phyloP scores from a whole-genome alignment of 1,140 invertebrate species.

The Macrostomum lignano region DNA sequence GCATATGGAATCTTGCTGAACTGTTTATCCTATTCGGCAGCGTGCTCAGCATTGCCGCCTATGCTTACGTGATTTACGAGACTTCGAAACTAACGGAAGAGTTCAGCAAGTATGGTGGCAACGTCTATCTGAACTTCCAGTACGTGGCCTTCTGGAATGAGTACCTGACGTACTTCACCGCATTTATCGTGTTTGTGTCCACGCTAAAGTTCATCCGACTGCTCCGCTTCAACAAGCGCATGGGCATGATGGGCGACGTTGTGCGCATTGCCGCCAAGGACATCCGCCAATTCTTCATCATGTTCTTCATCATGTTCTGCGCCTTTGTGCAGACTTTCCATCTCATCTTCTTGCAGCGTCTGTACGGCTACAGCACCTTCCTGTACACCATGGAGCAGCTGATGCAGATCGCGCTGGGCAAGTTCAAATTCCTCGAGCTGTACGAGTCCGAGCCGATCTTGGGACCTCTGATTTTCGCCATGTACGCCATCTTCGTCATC shows the following conservation, averaged over 20 bases:
- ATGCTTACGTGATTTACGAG: slow-evolving; percentile 21
- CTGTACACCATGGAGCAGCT: slow-evolving; percentile 28
- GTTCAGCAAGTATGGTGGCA: slow-evolving; percentile 28
- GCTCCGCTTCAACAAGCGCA: slow-evolving; percentile 31
- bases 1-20: slow-evolving; percentile 30
- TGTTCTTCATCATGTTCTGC: slow-evolving; percentile 24
- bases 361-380: slow-evolving; percentile 29
- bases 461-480: slow-evolving; percentile 31
- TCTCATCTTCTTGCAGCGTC: slow-evolving; percentile 24
- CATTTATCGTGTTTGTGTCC: slow-evolving; percentile 29
- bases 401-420: slow-evolving; percentile 33
- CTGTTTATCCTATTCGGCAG: slow-evolving; percentile 22
- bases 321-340: slow-evolving; percentile 30
- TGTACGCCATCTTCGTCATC: slow-evolving; percentile 30
- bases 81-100: slow-evolving; percentile 16
- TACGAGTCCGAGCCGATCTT: slow-evolving; percentile 22
- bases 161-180: slow-evolving; percentile 27
- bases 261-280: slow-evolving; percentile 15
- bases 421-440: slow-evolving; percentile 31
- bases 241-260: slow-evolving; percentile 24
- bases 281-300: slow-evolving; percentile 23
- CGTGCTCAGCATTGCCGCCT: slow-evolving; percentile 21
- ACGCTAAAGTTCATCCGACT: slow-evolving; percentile 32
- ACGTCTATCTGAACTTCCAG: slow-evolving; percentile 31
- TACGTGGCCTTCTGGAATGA: slow-evolving; percentile 29